Base-by-base conservation (phyloP, 2,113 vertebrate species). In the Aspiorhynchus laticeps region DNA sequence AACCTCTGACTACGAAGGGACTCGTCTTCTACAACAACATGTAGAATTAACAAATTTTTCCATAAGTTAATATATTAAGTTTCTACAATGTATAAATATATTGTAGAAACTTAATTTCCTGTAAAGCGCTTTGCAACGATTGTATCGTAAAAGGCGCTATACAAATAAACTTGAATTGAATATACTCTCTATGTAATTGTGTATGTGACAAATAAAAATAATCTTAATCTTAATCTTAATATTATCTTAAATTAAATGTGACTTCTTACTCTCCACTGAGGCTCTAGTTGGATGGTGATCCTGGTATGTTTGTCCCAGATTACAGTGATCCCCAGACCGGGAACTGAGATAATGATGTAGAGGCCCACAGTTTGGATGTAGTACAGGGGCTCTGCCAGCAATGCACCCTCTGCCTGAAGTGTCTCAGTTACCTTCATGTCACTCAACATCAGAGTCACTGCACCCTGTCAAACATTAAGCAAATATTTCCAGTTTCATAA, bases 231-330 rank as follows among this genome's bases (percentile, higher is more conserved):
- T n/a, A n/a, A n/a, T n/a, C n/a, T n/a, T n/a, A n/a, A n/a, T n/a
- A n/a, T n/a, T n/a, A n/a, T n/a, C n/a, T n/a, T n/a, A 51, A 36
- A 15, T 69, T 12, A 31, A 59, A 59, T 11, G 46, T 2, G 43
- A 48, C 38, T 56, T 83, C 95, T 85, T 91, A 96, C 96, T 88
- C 91, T 95, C 96, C 95, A 96, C 0, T 3, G 0, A 31, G 92
- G 71, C 3, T 93, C 89, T 90, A 96, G 69, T 36, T 94, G 91
- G 19, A 95, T 85, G n/a, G 92, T 94, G 10, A 97, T 24, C 89
- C 93, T 91, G 76, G 97, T 97, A 85, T 96, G 93, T 91, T 95
- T 96, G 93, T 97, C 96, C 97, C 96, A 97, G 77, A 96, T 94
- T 77, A 97, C 56, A 19, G 88, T 94, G 2, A 97, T 77, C 24